Conservation (phyloP, 1,140 invertebrate species). For the Lordiphosa collinella region DNA sequence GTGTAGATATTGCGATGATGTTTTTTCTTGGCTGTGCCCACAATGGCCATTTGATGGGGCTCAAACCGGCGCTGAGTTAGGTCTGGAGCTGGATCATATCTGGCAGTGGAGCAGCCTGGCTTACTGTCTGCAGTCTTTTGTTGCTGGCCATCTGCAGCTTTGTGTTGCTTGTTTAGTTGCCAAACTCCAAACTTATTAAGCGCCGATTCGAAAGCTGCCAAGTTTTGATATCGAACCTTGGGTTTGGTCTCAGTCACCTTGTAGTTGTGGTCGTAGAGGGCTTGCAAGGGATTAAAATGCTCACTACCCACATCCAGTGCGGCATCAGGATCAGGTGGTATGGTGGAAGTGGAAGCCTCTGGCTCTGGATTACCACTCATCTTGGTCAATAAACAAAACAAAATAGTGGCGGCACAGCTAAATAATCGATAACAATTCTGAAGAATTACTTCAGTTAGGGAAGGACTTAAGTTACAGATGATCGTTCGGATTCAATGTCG, state of each 20-base stretch:
- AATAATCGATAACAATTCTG: no score
- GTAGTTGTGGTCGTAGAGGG: slow-evolving; percentile 82
- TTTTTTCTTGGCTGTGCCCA: slow-evolving; percentile 45
- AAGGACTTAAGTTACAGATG: no score
- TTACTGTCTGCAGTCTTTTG: not conserved
- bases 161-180: slow-evolving; percentile 47
- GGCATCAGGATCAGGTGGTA: not conserved
- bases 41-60: slow-evolving; percentile 63
- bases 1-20: slow-evolving; percentile 82
- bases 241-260: slow-evolving; percentile 79
- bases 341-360: not conserved
- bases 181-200: slow-evolving; percentile 57
- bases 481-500: no score
- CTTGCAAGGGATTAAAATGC: slow-evolving; percentile 85
- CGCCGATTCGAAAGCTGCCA: slow-evolving; percentile 69
- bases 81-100: not conserved
- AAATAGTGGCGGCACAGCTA: no score
- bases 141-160: slow-evolving; percentile 5
- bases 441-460: no score
- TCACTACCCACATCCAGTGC: slow-evolving; percentile 84
- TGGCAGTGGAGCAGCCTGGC: slow-evolving; percentile 17
- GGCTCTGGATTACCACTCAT: not conserved
- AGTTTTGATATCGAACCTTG: slow-evolving; percentile 69
- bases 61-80: slow-evolving; percentile 40
- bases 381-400: not conserved